Percentiles rank a stretch among this genome's conserved stretches.
Evolutionary conservation across 2,888 invertebrate species (phyloP).

Genomic region (Pyrgus malvae): DNA sequence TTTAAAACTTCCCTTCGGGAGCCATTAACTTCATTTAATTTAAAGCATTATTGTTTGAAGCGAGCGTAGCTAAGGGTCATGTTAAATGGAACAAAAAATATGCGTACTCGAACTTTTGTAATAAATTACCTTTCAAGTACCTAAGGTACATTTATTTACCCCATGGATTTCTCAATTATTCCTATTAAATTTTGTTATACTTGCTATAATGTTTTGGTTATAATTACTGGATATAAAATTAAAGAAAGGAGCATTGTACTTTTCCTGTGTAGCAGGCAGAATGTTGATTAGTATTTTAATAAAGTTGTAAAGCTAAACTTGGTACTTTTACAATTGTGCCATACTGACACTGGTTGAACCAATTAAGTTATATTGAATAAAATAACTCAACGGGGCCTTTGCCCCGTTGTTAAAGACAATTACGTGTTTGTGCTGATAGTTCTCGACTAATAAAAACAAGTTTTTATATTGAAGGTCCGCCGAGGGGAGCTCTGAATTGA

Average conservation of each 20-base stretch:
- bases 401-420: conserved; percentile 36
- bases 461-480: conserved; percentile 23
- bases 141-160: not conserved
- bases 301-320: not conserved
- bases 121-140: not conserved
- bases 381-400: conserved; percentile 34
- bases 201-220: no score
- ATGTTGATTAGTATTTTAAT: no score
- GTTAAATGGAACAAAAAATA: not conserved
- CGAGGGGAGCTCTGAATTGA: conserved; percentile 20
- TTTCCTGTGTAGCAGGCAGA: no score
- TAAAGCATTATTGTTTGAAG: not conserved
- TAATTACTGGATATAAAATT: no score
- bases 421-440: conserved; percentile 38
- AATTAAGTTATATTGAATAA: conserved; percentile 36
- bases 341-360: conserved; percentile 30
- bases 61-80: not conserved
- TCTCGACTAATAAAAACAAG: conserved; percentile 23
- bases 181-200: conserved; percentile 1
- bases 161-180: no score
- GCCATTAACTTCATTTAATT: conserved; percentile 33
- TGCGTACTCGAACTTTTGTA: not conserved
- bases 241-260: no score
- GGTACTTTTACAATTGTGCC: conserved; percentile 10
- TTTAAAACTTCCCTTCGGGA: not conserved